Conservation (phyloP, 2,888 invertebrate genomes). For the Orthosia gothica region DNA sequence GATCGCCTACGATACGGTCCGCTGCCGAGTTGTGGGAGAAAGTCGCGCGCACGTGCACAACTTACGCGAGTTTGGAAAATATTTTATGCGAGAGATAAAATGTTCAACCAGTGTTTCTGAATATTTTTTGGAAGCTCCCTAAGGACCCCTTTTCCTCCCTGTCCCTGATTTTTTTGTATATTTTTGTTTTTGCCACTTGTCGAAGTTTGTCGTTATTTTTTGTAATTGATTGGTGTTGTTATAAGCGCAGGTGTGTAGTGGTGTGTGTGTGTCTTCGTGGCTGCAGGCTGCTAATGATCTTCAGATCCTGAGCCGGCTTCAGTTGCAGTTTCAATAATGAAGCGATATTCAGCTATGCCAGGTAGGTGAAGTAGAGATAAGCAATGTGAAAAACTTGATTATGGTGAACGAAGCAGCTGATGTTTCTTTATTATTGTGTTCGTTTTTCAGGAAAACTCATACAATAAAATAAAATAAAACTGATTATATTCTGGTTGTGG, state of each 20-base stretch:
- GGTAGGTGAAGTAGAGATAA: conserved; percentile 72
- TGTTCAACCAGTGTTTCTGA: conserved; percentile 70
- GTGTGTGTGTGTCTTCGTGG: conserved; percentile 82
- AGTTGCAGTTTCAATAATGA: conserved; percentile 77
- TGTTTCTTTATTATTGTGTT: background rate
- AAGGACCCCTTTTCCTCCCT: conserved; percentile 33
- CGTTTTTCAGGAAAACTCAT: conserved; percentile 1
- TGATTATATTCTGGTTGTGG: too few species aligned
- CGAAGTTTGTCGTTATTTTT: conserved; percentile 66
- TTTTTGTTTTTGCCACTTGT: conserved; percentile 58
- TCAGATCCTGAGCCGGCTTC: conserved; percentile 75
- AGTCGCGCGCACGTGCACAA: conserved; percentile 80
- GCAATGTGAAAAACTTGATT: background rate
- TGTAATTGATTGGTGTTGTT: conserved; percentile 75
- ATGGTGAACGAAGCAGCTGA: background rate
- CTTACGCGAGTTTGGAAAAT: conserved; percentile 80
- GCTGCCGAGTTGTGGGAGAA: conserved; percentile 78
- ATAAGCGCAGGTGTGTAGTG: conserved; percentile 81
- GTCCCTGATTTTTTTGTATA: conserved; percentile 38
- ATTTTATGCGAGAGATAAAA: conserved; percentile 59
- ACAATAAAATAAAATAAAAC: too few species aligned
- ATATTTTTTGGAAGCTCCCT: conserved; percentile 37
- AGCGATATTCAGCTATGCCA: conserved; percentile 85
- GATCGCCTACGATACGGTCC: conserved; percentile 87
- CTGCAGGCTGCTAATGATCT: conserved; percentile 80